Percentiles rank a stretch among this genome's conserved stretches.
Evolutionary conservation across 2,797 vertebrate species (phyloP).

Genomic region (Coregonus ussuriensis): DNA sequence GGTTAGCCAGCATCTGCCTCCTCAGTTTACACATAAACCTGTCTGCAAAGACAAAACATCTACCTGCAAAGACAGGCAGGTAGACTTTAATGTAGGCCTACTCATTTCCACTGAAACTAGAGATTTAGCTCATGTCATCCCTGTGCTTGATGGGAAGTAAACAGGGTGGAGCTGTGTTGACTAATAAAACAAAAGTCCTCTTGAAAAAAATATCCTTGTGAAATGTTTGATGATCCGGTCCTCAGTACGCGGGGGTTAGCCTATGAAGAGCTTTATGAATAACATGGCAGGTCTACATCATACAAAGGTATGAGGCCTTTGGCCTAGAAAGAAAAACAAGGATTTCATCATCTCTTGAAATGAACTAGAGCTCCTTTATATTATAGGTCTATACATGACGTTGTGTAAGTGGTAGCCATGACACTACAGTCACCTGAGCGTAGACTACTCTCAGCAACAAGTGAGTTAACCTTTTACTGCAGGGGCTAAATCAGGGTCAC

Average conservation of each 20-base stretch:
- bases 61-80: background rate
- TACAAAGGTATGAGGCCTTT: too few relatives aligned
- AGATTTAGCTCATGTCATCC: background rate
- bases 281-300: background rate
- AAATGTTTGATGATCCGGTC: too few relatives aligned
- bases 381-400: background rate
- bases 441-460: background rate
- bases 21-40: background rate
- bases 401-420: background rate
- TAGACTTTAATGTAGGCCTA: background rate
- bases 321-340: background rate
- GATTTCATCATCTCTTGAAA: background rate
- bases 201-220: too few relatives aligned
- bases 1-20: background rate
- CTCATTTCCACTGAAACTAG: background rate
- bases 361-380: background rate
- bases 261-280: background rate
- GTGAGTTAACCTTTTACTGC: background rate
- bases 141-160: background rate
- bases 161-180: too few relatives aligned
- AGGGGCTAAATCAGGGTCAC: background rate
- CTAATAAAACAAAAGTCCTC: too few relatives aligned
- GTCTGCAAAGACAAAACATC: background rate
- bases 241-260: too few relatives aligned
- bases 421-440: conserved; percentile 24